Percentiles rank a stretch among this genome's conserved stretches.
phyloP scores from a whole-genome alignment of 2,113 vertebrate species.

The Tricholaema leucomelas region DNA sequence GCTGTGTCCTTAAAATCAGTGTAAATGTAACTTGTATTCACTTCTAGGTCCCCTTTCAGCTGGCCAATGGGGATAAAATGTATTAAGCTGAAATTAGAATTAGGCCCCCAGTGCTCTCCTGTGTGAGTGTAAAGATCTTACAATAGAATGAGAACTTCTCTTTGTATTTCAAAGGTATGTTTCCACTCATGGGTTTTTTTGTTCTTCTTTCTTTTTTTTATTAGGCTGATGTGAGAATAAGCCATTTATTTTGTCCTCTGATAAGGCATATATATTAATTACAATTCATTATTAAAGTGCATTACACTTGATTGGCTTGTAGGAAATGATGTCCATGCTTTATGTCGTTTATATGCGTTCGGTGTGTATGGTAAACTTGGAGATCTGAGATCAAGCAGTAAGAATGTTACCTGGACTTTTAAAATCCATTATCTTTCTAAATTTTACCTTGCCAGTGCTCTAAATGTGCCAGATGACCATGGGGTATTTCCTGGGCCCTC shows the following conservation, averaged over 20 bases:
- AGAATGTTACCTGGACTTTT: background rate
- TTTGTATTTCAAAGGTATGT: slow-evolving; percentile 33
- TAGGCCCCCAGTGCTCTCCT: slow-evolving; percentile 25
- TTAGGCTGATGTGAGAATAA: slow-evolving; percentile 3
- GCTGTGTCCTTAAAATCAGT: background rate
- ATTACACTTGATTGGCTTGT: background rate
- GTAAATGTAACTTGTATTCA: background rate
- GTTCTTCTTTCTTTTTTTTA: background rate
- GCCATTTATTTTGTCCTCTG: background rate
- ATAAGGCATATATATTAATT: background rate
- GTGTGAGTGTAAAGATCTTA: slow-evolving; percentile 26
- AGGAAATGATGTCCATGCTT: background rate
- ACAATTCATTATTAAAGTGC: slow-evolving; percentile 15
- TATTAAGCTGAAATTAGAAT: slow-evolving; percentile 51
- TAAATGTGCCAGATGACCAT: background rate
- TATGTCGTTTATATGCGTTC: rapidly evolving
- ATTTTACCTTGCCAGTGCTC: background rate
- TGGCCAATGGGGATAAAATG: slow-evolving; percentile 7
- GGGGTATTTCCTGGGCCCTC: background rate
- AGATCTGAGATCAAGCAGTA: background rate
- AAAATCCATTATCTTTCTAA: background rate
- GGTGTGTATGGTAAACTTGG: background rate
- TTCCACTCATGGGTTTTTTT: background rate
- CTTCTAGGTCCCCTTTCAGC: background rate
- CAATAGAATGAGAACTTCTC: slow-evolving; percentile 30